Evolutionary conservation across 2,113 vertebrate genomes (phyloP), one percentile per base, ranked within the genome.

Genomic region (Stercorarius parasiticus): DNA sequence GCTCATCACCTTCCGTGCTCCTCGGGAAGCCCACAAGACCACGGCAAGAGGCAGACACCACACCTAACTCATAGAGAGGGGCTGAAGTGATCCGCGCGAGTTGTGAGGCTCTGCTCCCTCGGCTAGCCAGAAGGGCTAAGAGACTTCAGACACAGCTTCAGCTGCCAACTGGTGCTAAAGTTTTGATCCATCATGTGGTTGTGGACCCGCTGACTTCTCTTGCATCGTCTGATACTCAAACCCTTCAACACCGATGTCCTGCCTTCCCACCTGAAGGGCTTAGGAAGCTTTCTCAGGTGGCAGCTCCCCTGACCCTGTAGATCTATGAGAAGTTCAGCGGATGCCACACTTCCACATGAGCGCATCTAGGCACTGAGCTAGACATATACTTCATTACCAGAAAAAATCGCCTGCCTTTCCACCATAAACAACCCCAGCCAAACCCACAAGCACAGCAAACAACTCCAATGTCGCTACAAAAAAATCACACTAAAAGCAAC

Each of bases 271-370:
- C 42, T 36, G 26, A 32, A 71, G 61, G 65, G 56, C 36, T 62
- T 12, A 5, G 34, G 80, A 26, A 17, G 42, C 6, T 40, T 34
- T 30, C 45, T 40, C 56, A 50, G 29, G n/a, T 36, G 13, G n/a
- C 30, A 70, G 0, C 17, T 40, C 22, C 47, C 3, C 27, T 42
- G 42, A n/a, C 58, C 16, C 47, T 34, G 16, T 10, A 55, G 53
- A 17, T 70, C 53, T 27, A 64, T 2, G 47, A 56, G 45, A 59
- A 45, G 64, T 14, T n/a, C 50, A 38, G 1, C 1, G 2, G 80
- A 58, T 58, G 36, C 38, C 32, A n/a, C 11, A 0, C 25, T 42
- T 45, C 40, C 50, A 18, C 3, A 1, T 0, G 30, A 62, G 82
- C 14, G 4, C 84, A 49, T 34, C 32, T 3, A 9, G 42, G 72